Evolutionary conservation across 1,140 invertebrate genomes (phyloP).

Genomic region (Sarcophaga peregrina): DNA sequence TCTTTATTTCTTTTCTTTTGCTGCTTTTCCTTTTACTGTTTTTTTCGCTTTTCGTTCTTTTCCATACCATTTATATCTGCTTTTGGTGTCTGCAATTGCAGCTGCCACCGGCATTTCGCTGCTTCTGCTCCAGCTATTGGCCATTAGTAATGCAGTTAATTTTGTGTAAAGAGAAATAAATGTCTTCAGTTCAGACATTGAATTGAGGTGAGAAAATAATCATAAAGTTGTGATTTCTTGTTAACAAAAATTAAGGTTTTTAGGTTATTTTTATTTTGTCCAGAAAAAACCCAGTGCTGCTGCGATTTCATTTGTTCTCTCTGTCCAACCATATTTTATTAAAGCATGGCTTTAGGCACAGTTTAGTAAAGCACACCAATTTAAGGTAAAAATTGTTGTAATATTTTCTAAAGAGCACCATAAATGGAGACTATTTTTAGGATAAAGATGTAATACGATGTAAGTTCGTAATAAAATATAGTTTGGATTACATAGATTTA

Average conservation of each 20-base stretch:
- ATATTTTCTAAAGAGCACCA: too few species aligned
- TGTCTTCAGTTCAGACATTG: slow-evolving; percentile 14
- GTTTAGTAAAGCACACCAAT: not conserved
- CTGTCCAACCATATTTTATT: not conserved
- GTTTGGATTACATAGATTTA: not conserved
- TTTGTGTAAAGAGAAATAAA: slow-evolving; percentile 22
- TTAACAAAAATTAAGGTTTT: slow-evolving; percentile 1
- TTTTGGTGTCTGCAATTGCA: not conserved
- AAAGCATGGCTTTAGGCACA: not conserved
- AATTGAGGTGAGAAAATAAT: slow-evolving; percentile 38
- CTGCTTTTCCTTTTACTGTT: not conserved
- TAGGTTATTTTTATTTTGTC: too few species aligned
- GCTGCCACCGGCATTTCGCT: not conserved
- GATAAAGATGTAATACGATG: too few species aligned
- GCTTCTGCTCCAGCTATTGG: not conserved
- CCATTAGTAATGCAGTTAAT: slow-evolving; percentile 23
- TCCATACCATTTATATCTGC: not conserved
- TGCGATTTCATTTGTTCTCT: not conserved
- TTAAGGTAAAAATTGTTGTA: not conserved
- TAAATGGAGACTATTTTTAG: too few species aligned
- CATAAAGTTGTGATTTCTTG: slow-evolving; percentile 34
- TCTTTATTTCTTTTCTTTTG: not conserved
- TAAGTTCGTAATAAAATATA: too few species aligned
- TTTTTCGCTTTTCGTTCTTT: not conserved
- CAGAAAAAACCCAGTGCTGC: not conserved